These are phyloP conservation scores for Zaprionus inermis DNA, from an alignment of 1,140 invertebrate species.

Conservation along the genomic window DNA sequence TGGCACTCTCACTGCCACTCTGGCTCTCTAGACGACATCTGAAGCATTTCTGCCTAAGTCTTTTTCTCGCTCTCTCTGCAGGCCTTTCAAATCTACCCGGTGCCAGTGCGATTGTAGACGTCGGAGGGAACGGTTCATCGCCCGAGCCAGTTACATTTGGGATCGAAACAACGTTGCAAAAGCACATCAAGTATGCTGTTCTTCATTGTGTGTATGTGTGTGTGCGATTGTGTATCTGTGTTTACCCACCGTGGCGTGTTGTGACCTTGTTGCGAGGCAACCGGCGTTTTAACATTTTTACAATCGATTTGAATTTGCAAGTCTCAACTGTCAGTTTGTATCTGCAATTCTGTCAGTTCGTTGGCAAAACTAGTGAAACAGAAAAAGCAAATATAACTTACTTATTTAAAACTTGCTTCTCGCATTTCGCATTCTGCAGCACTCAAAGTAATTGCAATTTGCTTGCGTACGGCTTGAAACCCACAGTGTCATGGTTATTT, in stretches of 20 bases:
- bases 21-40: constrained; percentile 16
- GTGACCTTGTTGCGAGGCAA: constrained; percentile 31
- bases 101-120: constrained; percentile 51
- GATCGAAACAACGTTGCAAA: constrained; percentile 4
- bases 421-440: neutral
- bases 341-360: neutral
- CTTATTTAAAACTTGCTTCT: neutral
- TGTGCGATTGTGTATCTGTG: neutral
- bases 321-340: neutral
- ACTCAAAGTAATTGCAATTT: constrained; percentile 30
- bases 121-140: constrained; percentile 50
- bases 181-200: neutral
- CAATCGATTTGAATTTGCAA: constrained; percentile 38
- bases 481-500: constrained; percentile 16
- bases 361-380: no score
- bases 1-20: neutral
- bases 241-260: constrained; percentile 10
- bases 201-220: neutral
- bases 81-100: no score
- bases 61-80: no score
- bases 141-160: constrained; percentile 2
- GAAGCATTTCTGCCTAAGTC: neutral
- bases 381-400: no score
- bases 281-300: constrained; percentile 26
- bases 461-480: constrained; percentile 3